Conservation (phyloP, 1,140 invertebrate genomes). For the Bombus pyrosoma region DNA sequence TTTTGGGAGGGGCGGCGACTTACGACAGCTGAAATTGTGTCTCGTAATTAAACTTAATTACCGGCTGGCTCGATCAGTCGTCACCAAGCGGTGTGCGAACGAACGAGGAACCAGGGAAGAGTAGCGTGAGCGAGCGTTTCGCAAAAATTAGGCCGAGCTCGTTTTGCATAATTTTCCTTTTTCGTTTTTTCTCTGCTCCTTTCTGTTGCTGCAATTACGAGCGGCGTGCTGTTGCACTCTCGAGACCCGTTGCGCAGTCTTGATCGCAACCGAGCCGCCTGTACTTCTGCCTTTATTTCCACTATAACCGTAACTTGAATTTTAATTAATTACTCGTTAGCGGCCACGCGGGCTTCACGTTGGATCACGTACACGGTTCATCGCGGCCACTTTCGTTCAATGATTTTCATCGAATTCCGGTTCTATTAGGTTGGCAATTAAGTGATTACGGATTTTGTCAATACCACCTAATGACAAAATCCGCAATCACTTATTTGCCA, state of each 20-base stretch:
- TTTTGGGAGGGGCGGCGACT: conserved; percentile 12
- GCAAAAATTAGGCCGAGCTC: conserved; percentile 54
- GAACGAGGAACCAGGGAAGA: neutral
- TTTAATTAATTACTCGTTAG: conserved; percentile 17
- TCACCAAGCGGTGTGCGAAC: conserved; percentile 3
- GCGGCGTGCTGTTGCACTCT: neutral
- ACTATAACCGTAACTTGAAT: neutral
- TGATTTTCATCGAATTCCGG: neutral
- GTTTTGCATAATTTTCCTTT: conserved; percentile 59
- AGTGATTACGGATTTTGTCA: too few species aligned
- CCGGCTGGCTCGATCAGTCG: conserved; percentile 50
- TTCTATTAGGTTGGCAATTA: neutral
- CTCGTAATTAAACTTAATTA: conserved; percentile 63
- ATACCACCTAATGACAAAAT: too few species aligned
- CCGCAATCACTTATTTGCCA: too few species aligned
- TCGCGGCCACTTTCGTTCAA: neutral
- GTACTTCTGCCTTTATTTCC: too few species aligned
- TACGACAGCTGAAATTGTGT: conserved; percentile 17
- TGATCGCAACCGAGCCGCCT: neutral
- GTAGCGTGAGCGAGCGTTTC: neutral
- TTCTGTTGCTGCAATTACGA: neutral
- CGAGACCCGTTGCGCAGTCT: conserved; percentile 16
- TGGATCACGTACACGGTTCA: too few species aligned
- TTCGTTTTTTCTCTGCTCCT: neutral
- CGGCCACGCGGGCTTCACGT: neutral